Evolutionary conservation across 2,113 vertebrate genomes (phyloP), one percentile per base, ranked within the genome.

Genomic region (Eubucco bourcierii): DNA sequence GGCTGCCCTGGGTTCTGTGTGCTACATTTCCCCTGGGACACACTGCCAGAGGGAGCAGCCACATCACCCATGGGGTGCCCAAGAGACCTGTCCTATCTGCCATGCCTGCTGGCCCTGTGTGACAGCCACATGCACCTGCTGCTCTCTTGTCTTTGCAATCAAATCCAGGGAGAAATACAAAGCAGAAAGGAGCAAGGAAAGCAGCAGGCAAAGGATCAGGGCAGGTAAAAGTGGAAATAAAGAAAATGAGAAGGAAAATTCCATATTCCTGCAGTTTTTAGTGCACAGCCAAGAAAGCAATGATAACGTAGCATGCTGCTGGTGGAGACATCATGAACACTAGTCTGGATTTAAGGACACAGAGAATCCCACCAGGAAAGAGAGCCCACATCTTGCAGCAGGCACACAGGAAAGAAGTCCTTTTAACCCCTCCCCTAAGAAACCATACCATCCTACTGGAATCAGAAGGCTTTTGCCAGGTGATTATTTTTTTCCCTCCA

Each of bases 381-480:
- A 72, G 28, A 15, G 31, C 53, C 91, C 91, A 95, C 76, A 76
- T 87, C 87, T 73, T 92, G 91, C 71, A 95, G 50, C 23, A 79
- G 46, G 15, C 91, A 87, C 60, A 87, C 16, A 70, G 65, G 37
- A 89, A 82, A n/a, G 12, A 94, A 91, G 33, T 66, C 27, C n/a
- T 61, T 79, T 68, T 76, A 81, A 53, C 34, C 12, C 25, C 8
- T 55, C 46, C 63, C 67, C 61, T 74, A 84, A 89, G 84, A 84
- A 90, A 87, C 50, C 0, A 0, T 8, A 46, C 15, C 25, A 61
- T 60, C 44, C 47, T 0, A 0, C 6, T 81, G 63, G 58, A 84
- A 70, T 50, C 27, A 19, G 50, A 61, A 25, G 13, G 59, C 18
- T 24, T 89, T 89, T 90, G 76, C 46, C 75, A 52, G 67, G 25